Evolutionary conservation across 2,888 invertebrate genomes (phyloP).

Genomic region (Alentia gelatinosa): DNA sequence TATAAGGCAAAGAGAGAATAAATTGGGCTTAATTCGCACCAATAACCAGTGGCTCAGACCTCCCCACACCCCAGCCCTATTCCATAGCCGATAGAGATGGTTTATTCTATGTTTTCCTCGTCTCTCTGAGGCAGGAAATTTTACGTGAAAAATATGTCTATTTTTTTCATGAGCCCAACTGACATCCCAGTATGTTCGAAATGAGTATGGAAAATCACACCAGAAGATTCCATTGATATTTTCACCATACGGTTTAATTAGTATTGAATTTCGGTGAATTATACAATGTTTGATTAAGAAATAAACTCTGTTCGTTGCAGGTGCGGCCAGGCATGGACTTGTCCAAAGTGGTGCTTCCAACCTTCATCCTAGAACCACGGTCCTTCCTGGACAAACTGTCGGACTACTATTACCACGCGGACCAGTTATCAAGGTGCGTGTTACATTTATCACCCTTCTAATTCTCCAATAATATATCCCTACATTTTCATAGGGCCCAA

Average conservation of each 20-base stretch:
- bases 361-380: constrained; percentile 95
- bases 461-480: too few relatives aligned
- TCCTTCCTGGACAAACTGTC: constrained; percentile 96
- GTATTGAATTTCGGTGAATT: not conserved
- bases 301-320: constrained; percentile 69
- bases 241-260: not conserved
- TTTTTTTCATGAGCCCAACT: too few relatives aligned
- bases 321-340: constrained; percentile 98
- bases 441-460: too few relatives aligned
- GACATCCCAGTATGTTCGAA: too few relatives aligned
- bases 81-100: too few relatives aligned
- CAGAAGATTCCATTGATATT: not conserved
- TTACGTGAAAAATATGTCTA: too few relatives aligned
- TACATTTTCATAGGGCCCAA: not conserved
- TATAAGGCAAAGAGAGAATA: too few relatives aligned
- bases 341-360: constrained; percentile 94
- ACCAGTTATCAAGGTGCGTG: constrained; percentile 90
- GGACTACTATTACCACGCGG: constrained; percentile 96
- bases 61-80: too few relatives aligned
- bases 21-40: too few relatives aligned
- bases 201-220: not conserved
- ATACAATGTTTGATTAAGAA: not conserved
- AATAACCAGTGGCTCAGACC: too few relatives aligned
- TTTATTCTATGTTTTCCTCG: too few relatives aligned
- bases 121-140: too few relatives aligned